Conservation (phyloP, 2,797 vertebrate genomes). For the Notolabrus celidotus region DNA sequence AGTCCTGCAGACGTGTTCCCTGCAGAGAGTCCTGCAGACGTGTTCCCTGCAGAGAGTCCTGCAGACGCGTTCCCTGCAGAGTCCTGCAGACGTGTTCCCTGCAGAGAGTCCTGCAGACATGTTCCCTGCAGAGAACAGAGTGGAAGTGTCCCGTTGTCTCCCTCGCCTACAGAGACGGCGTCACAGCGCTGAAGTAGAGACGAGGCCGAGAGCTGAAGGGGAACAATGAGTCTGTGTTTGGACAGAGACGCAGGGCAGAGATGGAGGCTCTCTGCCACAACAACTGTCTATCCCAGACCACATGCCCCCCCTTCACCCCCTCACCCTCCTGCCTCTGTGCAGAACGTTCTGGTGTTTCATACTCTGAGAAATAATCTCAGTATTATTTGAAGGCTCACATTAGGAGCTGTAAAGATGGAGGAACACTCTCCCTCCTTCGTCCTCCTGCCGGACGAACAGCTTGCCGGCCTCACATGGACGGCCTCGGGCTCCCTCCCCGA, state of each 20-base stretch:
- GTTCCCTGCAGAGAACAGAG: not conserved
- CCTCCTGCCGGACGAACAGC: not conserved
- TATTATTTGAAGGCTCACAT: not conserved
- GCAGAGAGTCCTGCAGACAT: not conserved
- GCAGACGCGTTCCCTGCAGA: not conserved
- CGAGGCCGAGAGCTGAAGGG: not conserved
- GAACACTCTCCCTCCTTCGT: no score
- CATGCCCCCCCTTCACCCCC: no score
- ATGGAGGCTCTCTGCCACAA: constrained; percentile 2
- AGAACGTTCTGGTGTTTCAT: not conserved
- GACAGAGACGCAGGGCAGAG: not conserved
- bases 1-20: not conserved
- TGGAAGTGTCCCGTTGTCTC: constrained; percentile 5
- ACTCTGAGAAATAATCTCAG: no score
- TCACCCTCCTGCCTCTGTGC: not conserved
- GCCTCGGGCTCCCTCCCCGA: not conserved
- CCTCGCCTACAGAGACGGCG: constrained; percentile 3
- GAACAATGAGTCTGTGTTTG: constrained; percentile 44
- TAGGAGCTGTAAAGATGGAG: no score
- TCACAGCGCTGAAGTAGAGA: constrained; percentile 35
- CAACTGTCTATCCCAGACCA: not conserved
- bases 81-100: not conserved
- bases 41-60: no score
- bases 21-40: no score
- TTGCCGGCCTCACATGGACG: not conserved